These are phyloP conservation scores for Folsomia manolachei DNA, from an alignment of 2,888 invertebrate genomes.

Conservation along the genomic window DNA sequence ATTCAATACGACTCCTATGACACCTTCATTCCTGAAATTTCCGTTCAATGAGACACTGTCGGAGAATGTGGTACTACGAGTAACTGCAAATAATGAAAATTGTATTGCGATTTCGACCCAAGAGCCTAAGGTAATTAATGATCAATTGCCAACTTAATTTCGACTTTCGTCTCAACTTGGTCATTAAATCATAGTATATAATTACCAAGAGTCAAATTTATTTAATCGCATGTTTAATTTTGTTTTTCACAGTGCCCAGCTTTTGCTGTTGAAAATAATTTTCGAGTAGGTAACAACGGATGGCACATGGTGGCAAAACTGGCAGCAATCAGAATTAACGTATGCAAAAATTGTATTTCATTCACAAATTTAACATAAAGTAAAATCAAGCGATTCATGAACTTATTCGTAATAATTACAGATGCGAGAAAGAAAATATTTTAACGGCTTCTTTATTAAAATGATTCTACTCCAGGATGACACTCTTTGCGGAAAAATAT, in stretches of 20 bases:
- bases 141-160: too few species aligned
- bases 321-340: background rate
- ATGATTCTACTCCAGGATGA: background rate
- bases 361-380: background rate
- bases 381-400: background rate
- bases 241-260: constrained; percentile 1
- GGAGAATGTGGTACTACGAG: background rate
- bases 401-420: background rate
- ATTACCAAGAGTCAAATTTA: too few species aligned
- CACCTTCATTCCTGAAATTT: background rate
- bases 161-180: too few species aligned
- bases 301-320: background rate
- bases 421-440: too few species aligned
- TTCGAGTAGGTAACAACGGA: background rate
- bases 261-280: background rate
- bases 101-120: constrained; percentile 78
- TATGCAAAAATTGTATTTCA: too few species aligned
- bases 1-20: background rate
- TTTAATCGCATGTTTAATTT: too few species aligned
- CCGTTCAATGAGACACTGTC: background rate
- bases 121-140: constrained; percentile 50
- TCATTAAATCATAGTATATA: too few species aligned
- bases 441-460: background rate
- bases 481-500: background rate
- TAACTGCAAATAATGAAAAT: constrained; percentile 61